Percentiles rank a stretch among this genome's conserved stretches.
These are phyloP conservation scores for Tragelaphus scriptus DNA, from an alignment of 2,113 vertebrate genomes.

Conservation along the genomic window DNA sequence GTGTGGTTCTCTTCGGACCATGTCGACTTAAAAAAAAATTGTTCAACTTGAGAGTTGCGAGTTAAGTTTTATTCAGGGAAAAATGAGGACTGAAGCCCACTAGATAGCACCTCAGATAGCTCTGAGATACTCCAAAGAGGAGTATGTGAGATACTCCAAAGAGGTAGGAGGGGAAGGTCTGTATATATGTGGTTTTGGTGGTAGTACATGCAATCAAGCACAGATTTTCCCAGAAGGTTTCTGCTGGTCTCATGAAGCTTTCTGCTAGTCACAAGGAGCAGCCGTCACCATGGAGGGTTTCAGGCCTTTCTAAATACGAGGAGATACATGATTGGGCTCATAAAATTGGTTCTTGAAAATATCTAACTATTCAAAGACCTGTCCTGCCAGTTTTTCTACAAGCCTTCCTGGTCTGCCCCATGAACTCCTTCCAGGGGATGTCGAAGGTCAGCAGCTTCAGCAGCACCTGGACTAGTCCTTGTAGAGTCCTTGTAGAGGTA, in stretches of 20 bases:
- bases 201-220: not conserved
- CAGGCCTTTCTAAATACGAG: not conserved
- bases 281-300: fast-evolving
- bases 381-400: not conserved
- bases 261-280: not conserved
- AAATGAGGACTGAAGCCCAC: not conserved
- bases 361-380: not conserved
- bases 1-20: not conserved
- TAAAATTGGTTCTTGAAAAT: not conserved
- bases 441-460: not conserved
- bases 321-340: not conserved
- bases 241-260: not conserved
- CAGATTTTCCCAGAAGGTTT: not conserved
- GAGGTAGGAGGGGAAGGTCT: not conserved
- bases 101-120: not conserved
- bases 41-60: not conserved
- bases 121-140: not conserved
- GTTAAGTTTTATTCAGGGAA: not conserved
- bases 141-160: not conserved
- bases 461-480: not conserved
- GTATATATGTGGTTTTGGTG: not conserved
- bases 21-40: not conserved
- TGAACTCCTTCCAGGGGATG: not conserved
- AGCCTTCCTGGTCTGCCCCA: not conserved
- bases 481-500: not conserved